phyloP scores from a whole-genome alignment of 1,140 invertebrate genomes.

The Cylas formicarius region DNA sequence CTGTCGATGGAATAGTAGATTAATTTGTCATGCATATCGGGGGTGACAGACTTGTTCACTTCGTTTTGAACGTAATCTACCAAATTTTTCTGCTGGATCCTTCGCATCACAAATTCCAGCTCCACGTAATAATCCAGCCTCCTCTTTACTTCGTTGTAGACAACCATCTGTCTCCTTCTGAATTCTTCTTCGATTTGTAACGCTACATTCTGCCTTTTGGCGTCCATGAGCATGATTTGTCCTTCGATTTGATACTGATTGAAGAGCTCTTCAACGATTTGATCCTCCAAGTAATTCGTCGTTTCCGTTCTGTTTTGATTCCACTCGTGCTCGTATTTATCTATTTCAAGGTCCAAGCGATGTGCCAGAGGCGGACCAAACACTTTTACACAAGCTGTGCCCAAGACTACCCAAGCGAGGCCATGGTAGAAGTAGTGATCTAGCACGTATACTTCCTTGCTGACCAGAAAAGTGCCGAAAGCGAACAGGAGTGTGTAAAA shows the following conservation, averaged over 20 bases:
- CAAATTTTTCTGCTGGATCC: conserved; percentile 85
- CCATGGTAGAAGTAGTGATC: conserved; percentile 86
- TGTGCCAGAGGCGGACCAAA: conserved; percentile 57
- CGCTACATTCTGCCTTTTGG: conserved; percentile 82
- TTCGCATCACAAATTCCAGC: conserved; percentile 58
- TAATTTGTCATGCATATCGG: conserved; percentile 81
- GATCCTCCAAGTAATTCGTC: conserved; percentile 47
- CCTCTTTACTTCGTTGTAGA: conserved; percentile 71
- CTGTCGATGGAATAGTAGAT: conserved; percentile 80
- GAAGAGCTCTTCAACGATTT: conserved; percentile 60
- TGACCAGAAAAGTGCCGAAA: conserved; percentile 70
- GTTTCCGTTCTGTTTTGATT: conserved; percentile 41
- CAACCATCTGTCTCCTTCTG: conserved; percentile 61
- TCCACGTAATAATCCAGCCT: conserved; percentile 67
- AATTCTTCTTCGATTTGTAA: conserved; percentile 87
- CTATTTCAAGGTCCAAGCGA: conserved; percentile 63
- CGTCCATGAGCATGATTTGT: conserved; percentile 67
- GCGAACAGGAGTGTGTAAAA: conserved; percentile 80
- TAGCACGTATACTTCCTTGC: conserved; percentile 86
- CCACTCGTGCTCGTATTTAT: conserved; percentile 45
- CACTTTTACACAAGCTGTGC: conserved; percentile 54
- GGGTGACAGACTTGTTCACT: conserved; percentile 78
- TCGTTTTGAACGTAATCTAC: conserved; percentile 81
- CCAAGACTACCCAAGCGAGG: conserved; percentile 56
- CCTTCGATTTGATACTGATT: conserved; percentile 68